Evolutionary conservation across 2,888 invertebrate genomes (phyloP), one percentile per base, ranked within the genome.

Genomic region (Epinotia ramella): DNA sequence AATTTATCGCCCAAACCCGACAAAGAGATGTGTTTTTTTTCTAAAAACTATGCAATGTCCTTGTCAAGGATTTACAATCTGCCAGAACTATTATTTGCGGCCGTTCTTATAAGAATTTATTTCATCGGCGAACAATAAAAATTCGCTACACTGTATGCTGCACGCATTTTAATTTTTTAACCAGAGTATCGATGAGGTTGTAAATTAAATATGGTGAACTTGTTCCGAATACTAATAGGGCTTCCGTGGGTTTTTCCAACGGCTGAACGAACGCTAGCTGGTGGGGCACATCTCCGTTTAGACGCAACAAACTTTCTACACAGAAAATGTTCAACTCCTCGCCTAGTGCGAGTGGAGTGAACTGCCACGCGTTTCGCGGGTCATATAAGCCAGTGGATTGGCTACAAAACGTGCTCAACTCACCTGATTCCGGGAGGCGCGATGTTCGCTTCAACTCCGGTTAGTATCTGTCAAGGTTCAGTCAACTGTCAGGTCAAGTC

Each of bases 41-140:
- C 77, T 73, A 80, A 80, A 81, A 83, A 81, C 78, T 79, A 81
- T 80, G 75, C 66, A 66, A 77, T 82, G 86, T 85, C 87, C 87
- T 89, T 84, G 85, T n/a, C 77, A 79, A 83, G 83, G 84, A 89
- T 91, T 91, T 88, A 90, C 88, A 88, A 85, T 84, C 84, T 78
- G 78, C 75, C 81, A 84, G 56, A 57, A 69, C 79, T 80, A 87
- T 82, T 83, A 87, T 88, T 84, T 87, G 88, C 87, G 86, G 84
- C 81, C 87, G 86, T 83, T 87, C 84, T 84, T 80, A 78, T 72
- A 53, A 78, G 83, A 87, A 89, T 90, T 90, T 87, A 90, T 89
- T 88, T 86, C 84, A 84, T 83, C 79, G 81, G 78, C 78, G 82
- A 84, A 88, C 86, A 84, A 89, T 90, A 89, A 89, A 91, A 88